Base-by-base conservation (phyloP, 2,797 vertebrate genomes). In the Mormyrops boulengeri region DNA sequence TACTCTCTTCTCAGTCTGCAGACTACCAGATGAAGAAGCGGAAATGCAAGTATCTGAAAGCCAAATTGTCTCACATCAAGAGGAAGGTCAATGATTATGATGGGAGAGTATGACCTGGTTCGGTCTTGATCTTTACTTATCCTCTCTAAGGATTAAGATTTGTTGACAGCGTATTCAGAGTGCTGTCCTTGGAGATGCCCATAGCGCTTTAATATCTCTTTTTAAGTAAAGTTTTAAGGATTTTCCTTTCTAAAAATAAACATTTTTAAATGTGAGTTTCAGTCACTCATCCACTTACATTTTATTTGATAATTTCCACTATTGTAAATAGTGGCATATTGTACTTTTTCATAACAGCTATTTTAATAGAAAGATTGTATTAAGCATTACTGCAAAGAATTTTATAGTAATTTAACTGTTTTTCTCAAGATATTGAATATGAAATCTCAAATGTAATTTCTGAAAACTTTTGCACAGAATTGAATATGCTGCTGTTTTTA, bases 1-100 rank as follows among this genome's bases (percentile, higher is more conserved):
- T 38, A 4, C 34, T 44, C 30, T 89, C 2, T 91, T 53, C 92
- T 11, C 89, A 98, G 97, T 96, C 97, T 22, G 12, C 95, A 89
- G 95, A 96, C 57, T 98, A 97, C 91, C 96, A 96, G 91, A 93
- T 91, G 69, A 97, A 97, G 92, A 98, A 96, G 93, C 96, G 92
- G 89, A 95, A 93, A 77, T 96, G 95, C 93, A 97, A 96, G 92
- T 94, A 96, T 87, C 95, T 98, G 73, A 94, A 96, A 92, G 93
- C 94, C 89, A 98, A 97, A 93, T 94, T 98, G 88, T 96, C 97
- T 0, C 96, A 98, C 91, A 96, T 98, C 93, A 98, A 98, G 94
- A 95, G 90, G 90, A 97, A 95, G 95, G 96, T 98, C 93, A 95
- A 94, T 11, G 95, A 98, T 66, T 98, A 97, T 8, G 97, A 98